Base-by-base conservation (phyloP, 2,888 invertebrate genomes). In the Zaprionus bogoriensis region DNA sequence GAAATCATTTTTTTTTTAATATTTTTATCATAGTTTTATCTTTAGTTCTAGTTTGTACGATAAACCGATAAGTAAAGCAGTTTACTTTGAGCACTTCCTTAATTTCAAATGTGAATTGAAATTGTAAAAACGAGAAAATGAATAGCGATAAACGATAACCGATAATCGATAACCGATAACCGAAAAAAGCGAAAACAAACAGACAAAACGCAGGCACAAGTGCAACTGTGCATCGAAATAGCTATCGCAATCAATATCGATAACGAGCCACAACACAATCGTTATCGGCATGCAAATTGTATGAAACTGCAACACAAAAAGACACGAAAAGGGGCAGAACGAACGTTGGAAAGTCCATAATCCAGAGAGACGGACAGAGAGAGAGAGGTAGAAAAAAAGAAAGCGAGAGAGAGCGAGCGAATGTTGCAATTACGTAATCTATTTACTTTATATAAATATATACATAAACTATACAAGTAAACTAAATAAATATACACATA, bases 381-480 rank as follows among this genome's bases (percentile, higher is more conserved):
- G 7, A 41, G 6, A 20, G 9, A 28, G 9, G 12, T 27, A 23
- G 14, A 27, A n/a, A 19, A 23, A 30, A 22, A 39, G 17, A 12
- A 27, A 47, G 23, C 4, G 19, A 52, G 19, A 46, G 41, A 12
- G 14, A 25, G 50, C 58, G 77, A 64, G 70, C 63, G 67, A 66
- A 67, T 86, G 71, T 81, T 87, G 77, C 68, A 84, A 79, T 87
- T 87, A 87, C 82, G 85, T 87, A 87, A 87, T 87, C 71, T 77
- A 87, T 87, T 80, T 80, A 80, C 80, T 80, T 80, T 80, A 87
- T 78, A 85, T 65, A 81, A 62, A 69, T 65, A 80, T 61, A 69
- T 64, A 77, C 61, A 71, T 51, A 80, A 60, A 73, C 62, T 83
- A 75, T 83, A 75, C 63, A 74, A 36, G 14, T 36, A 36, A 36